Evolutionary conservation across 2,113 vertebrate genomes (phyloP), one percentile per base, ranked within the genome.

Genomic region (Vimba vimba): DNA sequence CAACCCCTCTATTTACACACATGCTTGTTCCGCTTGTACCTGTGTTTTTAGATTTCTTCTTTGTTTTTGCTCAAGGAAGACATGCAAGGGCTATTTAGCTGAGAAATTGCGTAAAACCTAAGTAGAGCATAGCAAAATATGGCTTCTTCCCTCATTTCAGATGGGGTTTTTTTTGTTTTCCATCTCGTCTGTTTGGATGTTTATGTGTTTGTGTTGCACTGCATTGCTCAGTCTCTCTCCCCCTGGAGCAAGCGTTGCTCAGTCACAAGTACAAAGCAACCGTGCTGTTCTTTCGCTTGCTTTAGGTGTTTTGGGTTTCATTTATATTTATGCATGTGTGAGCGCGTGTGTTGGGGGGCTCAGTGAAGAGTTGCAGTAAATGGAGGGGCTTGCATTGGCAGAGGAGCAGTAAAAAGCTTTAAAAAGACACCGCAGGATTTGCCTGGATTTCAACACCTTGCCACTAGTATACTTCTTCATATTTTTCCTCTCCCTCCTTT

Each of bases 71-170:
- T 60, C 74, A 87, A 90, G 89, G 90, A 92, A 94, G 93, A 94
- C 93, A 92, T 86, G 87, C 94, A 88, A 94, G 92, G 94, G 92
- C 94, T 96, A 91, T 95, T 96, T 94, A 93, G 95, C 93, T 95
- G 93, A 93, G 64, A 73, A 62, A 79, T 86, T 27, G 81, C 71
- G 43, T 66, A 25, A 82, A 96, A 94, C 94, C 91, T 91, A 91
- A 92, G 92, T 91, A 91, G 89, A 91, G 88, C 91, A 93, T 92
- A 93, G 92, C 91, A 92, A 92, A 92, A 93, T 92, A 93, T 91
- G 88, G 8, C 68, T 45, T 60, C 87, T 88, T 57, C 79, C 43
- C 64, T 73, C 23, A 77, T 79, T 82, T 87, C 79, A 76, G 39
- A 64, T 68, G 73, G 7, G 73, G 0, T 33, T 50, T 64, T 33